These are phyloP conservation scores for Hozukius guyotensis DNA, from an alignment of 2,797 vertebrate species.

Conservation along the genomic window DNA sequence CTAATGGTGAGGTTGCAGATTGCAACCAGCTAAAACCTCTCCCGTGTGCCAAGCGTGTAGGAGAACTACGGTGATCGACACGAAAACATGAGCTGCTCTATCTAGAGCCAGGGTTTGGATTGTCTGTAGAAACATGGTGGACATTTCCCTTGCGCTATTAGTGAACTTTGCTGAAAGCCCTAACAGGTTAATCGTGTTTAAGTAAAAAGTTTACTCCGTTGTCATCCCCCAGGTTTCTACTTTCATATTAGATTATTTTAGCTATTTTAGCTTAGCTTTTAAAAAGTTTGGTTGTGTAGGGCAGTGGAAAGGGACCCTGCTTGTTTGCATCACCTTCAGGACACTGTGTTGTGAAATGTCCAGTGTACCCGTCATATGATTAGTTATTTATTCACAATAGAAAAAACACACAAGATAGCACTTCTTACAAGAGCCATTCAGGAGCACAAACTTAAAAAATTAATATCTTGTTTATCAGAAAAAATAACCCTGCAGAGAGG, in stretches of 20 bases:
- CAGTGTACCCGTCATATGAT: neutral
- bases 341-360: neutral
- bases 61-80: neutral
- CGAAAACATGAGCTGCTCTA: fast-evolving
- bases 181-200: neutral
- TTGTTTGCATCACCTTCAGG: neutral
- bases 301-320: neutral
- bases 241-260: neutral
- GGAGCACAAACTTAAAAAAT: neutral
- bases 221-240: neutral
- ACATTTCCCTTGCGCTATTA: neutral
- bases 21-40: neutral
- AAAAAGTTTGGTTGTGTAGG: neutral
- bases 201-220: neutral
- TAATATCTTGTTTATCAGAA: neutral
- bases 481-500: neutral
- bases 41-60: neutral
- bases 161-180: neutral
- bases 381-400: neutral
- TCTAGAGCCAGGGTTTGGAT: neutral
- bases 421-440: neutral
- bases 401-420: neutral
- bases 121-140: neutral
- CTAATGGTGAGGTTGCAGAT: neutral
- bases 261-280: neutral